These are phyloP conservation scores for Bombycilla garrulus DNA, from an alignment of 2,113 vertebrate genomes.

Conservation along the genomic window DNA sequence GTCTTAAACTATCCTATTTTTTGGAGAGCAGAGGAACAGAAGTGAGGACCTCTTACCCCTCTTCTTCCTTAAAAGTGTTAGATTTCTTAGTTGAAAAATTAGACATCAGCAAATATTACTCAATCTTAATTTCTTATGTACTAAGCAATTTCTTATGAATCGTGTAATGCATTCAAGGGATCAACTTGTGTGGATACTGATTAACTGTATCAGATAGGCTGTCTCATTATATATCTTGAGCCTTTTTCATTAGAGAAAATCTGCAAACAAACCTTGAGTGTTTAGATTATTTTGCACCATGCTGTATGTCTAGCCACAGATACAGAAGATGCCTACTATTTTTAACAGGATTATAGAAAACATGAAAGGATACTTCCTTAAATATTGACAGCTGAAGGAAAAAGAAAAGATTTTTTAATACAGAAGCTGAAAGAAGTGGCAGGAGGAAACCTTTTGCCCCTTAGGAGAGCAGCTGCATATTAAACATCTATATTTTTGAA, in stretches of 20 bases:
- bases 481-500: constrained; percentile 6
- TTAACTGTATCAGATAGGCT: constrained; percentile 42
- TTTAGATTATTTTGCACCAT: constrained; percentile 18
- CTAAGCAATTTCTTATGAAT: constrained; percentile 46
- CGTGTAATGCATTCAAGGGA: constrained; percentile 20
- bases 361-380: background rate
- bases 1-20: background rate
- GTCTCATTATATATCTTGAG: constrained; percentile 37
- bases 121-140: constrained; percentile 37
- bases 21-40: background rate
- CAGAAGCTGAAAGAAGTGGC: background rate
- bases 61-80: background rate
- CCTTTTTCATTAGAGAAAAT: constrained; percentile 50
- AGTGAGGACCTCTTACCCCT: background rate
- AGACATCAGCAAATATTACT: constrained; percentile 24
- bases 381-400: background rate
- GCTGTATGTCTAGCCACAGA: background rate
- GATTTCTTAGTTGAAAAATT: constrained; percentile 10
- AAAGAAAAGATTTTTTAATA: background rate
- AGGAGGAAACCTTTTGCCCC: constrained; percentile 36
- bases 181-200: constrained; percentile 46
- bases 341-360: constrained; percentile 22
- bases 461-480: constrained; percentile 34
- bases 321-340: background rate
- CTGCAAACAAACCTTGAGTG: constrained; percentile 50